These are phyloP conservation scores for Thalassophryne amazonica DNA, from an alignment of 2,797 vertebrate genomes.

Conservation along the genomic window DNA sequence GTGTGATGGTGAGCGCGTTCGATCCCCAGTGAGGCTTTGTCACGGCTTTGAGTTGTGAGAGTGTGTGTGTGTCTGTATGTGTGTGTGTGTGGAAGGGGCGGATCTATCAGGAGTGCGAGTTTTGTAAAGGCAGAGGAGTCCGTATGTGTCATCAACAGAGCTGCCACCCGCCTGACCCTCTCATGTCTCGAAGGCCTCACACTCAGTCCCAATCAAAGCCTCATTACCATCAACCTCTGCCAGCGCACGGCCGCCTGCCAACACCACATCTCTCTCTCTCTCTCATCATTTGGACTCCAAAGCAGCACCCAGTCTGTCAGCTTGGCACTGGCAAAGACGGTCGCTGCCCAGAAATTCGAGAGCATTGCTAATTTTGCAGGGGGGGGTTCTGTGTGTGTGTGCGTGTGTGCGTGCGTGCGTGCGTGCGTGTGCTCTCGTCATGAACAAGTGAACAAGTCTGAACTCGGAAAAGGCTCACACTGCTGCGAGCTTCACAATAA, in stretches of 20 bases:
- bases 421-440: neutral
- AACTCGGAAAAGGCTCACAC: slow-evolving; percentile 18
- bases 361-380: slow-evolving; percentile 46
- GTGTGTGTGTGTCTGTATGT: neutral
- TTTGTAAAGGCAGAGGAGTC: slow-evolving; percentile 1
- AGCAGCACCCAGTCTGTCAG: slow-evolving; percentile 54
- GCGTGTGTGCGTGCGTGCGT: neutral
- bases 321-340: slow-evolving; percentile 34
- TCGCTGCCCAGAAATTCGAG: slow-evolving; percentile 60
- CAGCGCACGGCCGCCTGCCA: slow-evolving; percentile 72
- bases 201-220: slow-evolving; percentile 83
- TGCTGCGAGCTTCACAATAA: slow-evolving; percentile 1
- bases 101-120: neutral
- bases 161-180: slow-evolving; percentile 83
- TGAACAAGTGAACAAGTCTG: slow-evolving; percentile 30
- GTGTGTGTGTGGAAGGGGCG: slow-evolving; percentile 5
- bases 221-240: slow-evolving; percentile 87
- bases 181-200: slow-evolving; percentile 81
- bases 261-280: slow-evolving; percentile 14
- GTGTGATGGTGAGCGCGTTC: slow-evolving; percentile 14
- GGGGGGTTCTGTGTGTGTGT: slow-evolving; percentile 10
- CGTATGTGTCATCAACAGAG: slow-evolving; percentile 54
- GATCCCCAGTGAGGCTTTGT: slow-evolving; percentile 31
- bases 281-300: slow-evolving; percentile 74
- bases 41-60: neutral